phyloP scores from a whole-genome alignment of 2,797 vertebrate species.

The Squalus acanthias region DNA sequence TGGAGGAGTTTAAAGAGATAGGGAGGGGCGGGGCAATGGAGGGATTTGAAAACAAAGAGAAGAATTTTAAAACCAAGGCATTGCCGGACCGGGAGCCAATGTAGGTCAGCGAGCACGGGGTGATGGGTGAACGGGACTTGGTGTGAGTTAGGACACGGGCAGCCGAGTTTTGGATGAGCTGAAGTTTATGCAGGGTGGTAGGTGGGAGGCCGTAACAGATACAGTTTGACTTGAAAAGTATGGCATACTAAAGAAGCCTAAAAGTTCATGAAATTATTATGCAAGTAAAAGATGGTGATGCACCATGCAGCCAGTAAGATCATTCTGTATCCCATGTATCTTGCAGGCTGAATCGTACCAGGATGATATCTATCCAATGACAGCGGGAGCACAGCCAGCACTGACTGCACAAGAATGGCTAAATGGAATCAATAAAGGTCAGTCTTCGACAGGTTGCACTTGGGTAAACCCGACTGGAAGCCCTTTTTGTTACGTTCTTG shows the following conservation, averaged over 20 bases:
- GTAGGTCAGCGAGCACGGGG: too few relatives aligned
- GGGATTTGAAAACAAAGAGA: background rate
- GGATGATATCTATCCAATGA: conserved; percentile 88
- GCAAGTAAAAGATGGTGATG: background rate
- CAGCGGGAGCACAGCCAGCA: conserved; percentile 66
- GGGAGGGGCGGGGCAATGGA: background rate
- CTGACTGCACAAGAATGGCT: conserved; percentile 80
- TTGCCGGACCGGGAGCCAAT: background rate
- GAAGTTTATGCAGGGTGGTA: background rate
- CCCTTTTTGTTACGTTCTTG: too few relatives aligned
- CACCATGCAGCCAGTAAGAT: background rate
- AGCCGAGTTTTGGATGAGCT: background rate
- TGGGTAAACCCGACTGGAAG: background rate
- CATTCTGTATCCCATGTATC: background rate
- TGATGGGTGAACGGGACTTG: too few relatives aligned
- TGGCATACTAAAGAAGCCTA: background rate
- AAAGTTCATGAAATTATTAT: background rate
- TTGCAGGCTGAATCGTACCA: conserved; percentile 84
- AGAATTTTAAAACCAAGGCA: background rate
- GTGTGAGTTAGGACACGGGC: background rate
- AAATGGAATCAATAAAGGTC: conserved; percentile 74
- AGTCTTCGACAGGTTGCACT: conserved; percentile 41
- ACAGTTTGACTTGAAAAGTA: background rate
- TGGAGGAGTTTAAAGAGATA: background rate
- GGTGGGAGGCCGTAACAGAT: background rate